Percentiles rank a stretch among this genome's conserved stretches.
Conservation (phyloP, 2,113 vertebrate genomes). For the Lophura nycthemera region DNA sequence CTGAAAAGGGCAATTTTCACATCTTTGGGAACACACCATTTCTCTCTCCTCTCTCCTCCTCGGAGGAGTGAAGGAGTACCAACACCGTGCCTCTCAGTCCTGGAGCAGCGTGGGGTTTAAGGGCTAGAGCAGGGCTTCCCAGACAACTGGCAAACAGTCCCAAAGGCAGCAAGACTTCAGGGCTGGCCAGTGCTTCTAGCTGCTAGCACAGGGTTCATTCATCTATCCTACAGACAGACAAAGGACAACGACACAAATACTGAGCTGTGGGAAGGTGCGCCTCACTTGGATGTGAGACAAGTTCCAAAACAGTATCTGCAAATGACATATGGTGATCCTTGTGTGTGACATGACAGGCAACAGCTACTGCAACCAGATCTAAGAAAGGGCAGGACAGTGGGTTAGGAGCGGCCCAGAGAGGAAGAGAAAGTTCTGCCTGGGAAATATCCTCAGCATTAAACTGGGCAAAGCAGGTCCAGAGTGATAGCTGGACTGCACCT, state of each 20-base stretch:
- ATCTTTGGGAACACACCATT: background rate
- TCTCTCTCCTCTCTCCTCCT: background rate
- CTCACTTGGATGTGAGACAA: background rate
- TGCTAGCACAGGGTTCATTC: background rate
- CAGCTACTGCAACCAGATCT: background rate
- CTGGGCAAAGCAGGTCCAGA: background rate
- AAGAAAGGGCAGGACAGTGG: background rate
- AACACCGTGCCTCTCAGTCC: background rate
- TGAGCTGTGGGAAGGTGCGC: background rate
- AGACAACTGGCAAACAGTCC: background rate
- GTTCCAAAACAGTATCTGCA: background rate
- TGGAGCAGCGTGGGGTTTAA: background rate
- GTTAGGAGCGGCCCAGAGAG: background rate
- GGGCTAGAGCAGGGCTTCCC: background rate
- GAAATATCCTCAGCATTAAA: background rate
- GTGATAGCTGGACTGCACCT: background rate
- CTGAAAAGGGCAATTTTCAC: conserved; percentile 21
- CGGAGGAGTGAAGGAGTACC: background rate
- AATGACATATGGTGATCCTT: background rate
- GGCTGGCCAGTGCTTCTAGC: background rate
- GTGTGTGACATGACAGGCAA: fast-evolving
- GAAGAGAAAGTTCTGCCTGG: background rate
- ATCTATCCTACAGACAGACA: fast-evolving
- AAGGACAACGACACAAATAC: background rate
- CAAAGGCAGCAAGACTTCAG: background rate